Percentiles rank a stretch among this genome's conserved stretches.
phyloP scores from a whole-genome alignment of 2,888 invertebrate species.

The Drosophila ezoana region DNA sequence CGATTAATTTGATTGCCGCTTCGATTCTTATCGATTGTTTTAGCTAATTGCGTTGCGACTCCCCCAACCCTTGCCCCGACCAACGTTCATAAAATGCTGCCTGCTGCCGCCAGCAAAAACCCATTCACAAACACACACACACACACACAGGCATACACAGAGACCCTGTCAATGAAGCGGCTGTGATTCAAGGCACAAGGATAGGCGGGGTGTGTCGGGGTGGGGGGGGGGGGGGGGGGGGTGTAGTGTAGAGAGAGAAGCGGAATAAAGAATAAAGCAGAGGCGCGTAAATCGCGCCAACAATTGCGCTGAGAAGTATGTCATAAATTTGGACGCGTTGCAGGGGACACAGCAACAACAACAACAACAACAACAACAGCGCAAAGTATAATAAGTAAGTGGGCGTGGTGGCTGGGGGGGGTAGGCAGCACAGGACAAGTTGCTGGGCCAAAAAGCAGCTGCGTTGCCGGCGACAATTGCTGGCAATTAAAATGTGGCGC shows the following conservation, averaged over 20 bases:
- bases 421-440: conserved; percentile 12
- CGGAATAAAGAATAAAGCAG: conserved; percentile 13
- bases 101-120: conserved; percentile 17
- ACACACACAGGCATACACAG: not conserved
- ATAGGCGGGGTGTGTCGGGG: not conserved
- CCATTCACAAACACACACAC: conserved; percentile 15
- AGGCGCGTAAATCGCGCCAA: conserved; percentile 79
- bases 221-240: not conserved
- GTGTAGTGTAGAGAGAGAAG: not conserved
- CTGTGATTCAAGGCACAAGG: conserved; percentile 28
- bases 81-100: conserved; percentile 13
- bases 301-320: conserved; percentile 80
- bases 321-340: conserved; percentile 78
- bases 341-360: conserved; percentile 28
- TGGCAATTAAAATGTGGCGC: conserved; percentile 82
- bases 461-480: conserved; percentile 71
- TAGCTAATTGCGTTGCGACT: conserved; percentile 42
- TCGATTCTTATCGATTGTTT: conserved; percentile 52
- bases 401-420: not conserved
- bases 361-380: conserved; percentile 22
- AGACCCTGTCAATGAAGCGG: conserved; percentile 2
- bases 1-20: conserved; percentile 44
- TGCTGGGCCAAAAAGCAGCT: conserved; percentile 48
- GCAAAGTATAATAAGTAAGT: conserved; percentile 41
- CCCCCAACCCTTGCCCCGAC: not conserved